phyloP scores from a whole-genome alignment of 1,140 invertebrate genomes.

The Ylistrum balloti region DNA sequence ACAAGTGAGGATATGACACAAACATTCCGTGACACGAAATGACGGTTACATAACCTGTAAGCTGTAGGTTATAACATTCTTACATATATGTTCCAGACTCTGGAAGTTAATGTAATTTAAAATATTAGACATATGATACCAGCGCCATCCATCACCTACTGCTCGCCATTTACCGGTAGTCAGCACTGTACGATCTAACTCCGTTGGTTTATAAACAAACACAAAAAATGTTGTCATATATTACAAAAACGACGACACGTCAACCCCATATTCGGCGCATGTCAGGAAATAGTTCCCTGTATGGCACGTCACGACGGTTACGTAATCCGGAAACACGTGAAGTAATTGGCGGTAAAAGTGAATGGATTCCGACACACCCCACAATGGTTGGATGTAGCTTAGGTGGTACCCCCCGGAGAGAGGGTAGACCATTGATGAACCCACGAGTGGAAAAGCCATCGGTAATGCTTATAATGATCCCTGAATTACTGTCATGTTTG shows the following conservation, averaged over 20 bases:
- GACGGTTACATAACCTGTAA: neutral
- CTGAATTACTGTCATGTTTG: conserved; percentile 17
- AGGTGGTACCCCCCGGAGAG: conserved; percentile 21
- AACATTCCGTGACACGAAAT: conserved; percentile 5
- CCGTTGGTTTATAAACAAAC: too few relatives aligned
- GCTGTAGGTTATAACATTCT: neutral
- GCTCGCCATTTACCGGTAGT: too few relatives aligned
- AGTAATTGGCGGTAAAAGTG: neutral
- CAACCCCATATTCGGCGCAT: neutral
- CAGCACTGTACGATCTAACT: too few relatives aligned
- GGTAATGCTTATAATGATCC: conserved; percentile 11
- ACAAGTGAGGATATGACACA: neutral
- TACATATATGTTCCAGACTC: neutral
- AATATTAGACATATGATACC: too few relatives aligned
- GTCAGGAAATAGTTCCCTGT: neutral
- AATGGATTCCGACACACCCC: neutral
- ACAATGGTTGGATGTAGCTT: neutral
- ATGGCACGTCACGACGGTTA: neutral
- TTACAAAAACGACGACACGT: too few relatives aligned
- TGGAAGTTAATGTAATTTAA: too few relatives aligned
- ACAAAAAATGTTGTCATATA: too few relatives aligned
- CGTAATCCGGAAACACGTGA: neutral
- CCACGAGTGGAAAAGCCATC: conserved; percentile 3
- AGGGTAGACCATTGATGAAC: neutral
- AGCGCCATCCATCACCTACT: too few relatives aligned